Base-by-base conservation (phyloP, 2,888 invertebrate genomes). In the Patella caerulea region DNA sequence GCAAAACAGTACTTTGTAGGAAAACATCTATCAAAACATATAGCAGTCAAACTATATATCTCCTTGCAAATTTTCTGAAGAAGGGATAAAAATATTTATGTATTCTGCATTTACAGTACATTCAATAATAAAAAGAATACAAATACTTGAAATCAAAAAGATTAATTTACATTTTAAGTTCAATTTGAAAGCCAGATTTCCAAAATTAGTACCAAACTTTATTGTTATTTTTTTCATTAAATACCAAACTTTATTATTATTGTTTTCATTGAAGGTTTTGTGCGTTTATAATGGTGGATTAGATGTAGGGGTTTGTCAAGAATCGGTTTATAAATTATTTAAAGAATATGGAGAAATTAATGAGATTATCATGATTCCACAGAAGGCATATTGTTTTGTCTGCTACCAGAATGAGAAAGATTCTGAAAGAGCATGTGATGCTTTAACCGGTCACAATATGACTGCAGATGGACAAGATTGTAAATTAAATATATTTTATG, bases 241-340 rank as follows among this genome's bases (percentile, higher is more conserved):
- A 29, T 29, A 29, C 29, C 29, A 29, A 29, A 29, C 29, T 29
- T 29, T 19, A 53, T 77, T 52, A 17, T 79, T 74, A 7, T 55
- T 56, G 71, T 85, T 81, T 83, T 88, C 78, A 83, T 94, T 93
- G 81, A 90, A 96, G 96, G 93, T 94, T 88, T 86, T 96, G 72
- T 94, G 95, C 71, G 92, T 98, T n/a, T 96, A 96, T 86, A 98
- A 98, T 92, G 95, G 95, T 52, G 98, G 98, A 1, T 93, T 97
- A 79, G 95, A 95, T 2, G 96, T 95, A 83, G 96, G 96, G 7
- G 92, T 96, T 34, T 93, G 94, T 7, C 94, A 95, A 89, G 94
- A 95, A 87, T 89, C 92, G 72, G 88, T 97, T 14, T 88, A 94
- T 7, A 89, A 93, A 70, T 90, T 94, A 7, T 93, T 94, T 75